Base-by-base conservation (phyloP, 2,797 vertebrate genomes). In the Pseudomugil tenellus region DNA sequence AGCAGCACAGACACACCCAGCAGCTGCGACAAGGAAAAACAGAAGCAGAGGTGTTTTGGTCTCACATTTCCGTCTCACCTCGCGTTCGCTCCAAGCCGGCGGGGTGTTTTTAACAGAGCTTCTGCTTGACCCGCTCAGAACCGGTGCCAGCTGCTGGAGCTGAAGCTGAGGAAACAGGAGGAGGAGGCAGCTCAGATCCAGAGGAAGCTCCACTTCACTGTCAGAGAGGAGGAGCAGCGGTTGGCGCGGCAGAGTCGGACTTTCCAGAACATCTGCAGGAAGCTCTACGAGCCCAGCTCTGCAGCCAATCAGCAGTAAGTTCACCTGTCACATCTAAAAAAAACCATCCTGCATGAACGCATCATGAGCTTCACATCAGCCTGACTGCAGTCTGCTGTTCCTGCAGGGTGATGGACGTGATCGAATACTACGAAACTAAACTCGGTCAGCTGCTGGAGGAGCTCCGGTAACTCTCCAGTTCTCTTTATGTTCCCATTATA, bases 361-460 rank as follows among this genome's bases (percentile, higher is more conserved):
- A 10, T 23, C 7, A 28, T n/a, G 26, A 54, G 17, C 6, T 16
- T 16, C 31, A 3, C 39, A 6, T 41, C 19, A 39, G 13, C 16
- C 37, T 28, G 7, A 14, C 11, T 28, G 16, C n/a, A n/a, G n/a
- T n/a, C 31, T 51, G 13, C 62, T 23, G 19, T 51, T 8, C 23
- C 28, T 83, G 26, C 86, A 96, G 96, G 84, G 89, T 95, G 76
- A 82, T 96, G 88, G 95, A 92, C 60, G 85, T 96, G 31, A 96
- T 97, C 57, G 94, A 95, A 78, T 92, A 95, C 71, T 97, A 96
- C 32, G 96, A 98, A 81, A 89, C 90, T 64, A 93, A 95, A 70
- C 91, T 96, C 73, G 89, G 87, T 66, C 92, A 87, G 67, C 76
- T 96, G 62, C 88, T 77, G 58, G 87, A 91, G 31, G 92, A 94